Evolutionary conservation across 2,113 vertebrate genomes (phyloP), one percentile per base, ranked within the genome.

Genomic region (Falcunculus frontatus): DNA sequence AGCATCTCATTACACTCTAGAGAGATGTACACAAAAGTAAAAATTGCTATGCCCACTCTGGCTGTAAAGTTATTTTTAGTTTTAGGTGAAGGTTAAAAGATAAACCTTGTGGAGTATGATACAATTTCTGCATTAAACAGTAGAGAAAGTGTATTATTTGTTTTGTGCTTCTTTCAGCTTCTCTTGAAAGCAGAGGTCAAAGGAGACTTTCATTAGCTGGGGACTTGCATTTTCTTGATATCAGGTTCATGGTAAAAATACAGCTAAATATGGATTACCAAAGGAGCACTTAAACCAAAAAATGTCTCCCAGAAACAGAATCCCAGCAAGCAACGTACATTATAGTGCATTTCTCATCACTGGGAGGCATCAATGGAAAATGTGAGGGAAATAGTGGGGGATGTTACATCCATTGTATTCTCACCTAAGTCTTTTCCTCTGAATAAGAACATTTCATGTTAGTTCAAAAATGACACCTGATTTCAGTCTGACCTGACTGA

Each of bases 1-100:
- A 79, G 42, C 30, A 21, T 37, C 75, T 79, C 41, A 17, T 46
- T 27, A 35, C 0, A 0, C 14, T 35, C 3, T 16, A 49, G 46
- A 60, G 50, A 59, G 23, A 21, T 7, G 23, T 5, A 42, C 23
- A 22, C 15, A 27, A 42, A 47, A 50, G 30, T n/a, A 33, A 88
- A 69, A 81, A 67, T 7, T n/a, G 13, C 1, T 1, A 44, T 0
- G 1, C 57, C 50, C 2, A 0, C 18, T 76, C 57, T 20, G 15
- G 39, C 27, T 73, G 26, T 9, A 46, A 64, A 74, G 39, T 65
- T 69, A 35, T 32, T 69, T 83, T 67, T 77, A 57, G 23, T 55
- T 93, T 92, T 55, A 70, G 44, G 55, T 55, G 22, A 57, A 60
- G 16, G 20, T 62, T 80, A 33, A 62, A 62, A 59, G 39, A 39